Conservation (phyloP, 2,888 invertebrate genomes). For the Campaea margaritaria region DNA sequence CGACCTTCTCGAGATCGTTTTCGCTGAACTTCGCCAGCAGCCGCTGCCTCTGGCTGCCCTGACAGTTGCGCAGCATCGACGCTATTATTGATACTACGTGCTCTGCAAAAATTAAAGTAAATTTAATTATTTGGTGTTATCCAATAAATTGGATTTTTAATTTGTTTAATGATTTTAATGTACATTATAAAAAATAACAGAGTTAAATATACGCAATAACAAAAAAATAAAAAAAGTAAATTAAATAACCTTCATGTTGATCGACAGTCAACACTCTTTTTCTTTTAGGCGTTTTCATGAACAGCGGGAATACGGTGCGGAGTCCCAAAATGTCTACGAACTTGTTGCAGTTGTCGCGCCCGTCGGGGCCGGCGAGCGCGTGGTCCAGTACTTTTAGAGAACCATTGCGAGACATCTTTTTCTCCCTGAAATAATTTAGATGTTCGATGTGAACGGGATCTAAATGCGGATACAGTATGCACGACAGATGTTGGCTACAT, state of each 20-base stretch:
- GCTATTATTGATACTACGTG: constrained; percentile 97
- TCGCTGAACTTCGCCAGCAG: constrained; percentile 98
- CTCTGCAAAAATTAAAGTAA: constrained; percentile 82
- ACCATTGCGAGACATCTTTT: constrained; percentile 97
- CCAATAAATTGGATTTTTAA: no score
- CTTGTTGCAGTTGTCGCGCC: constrained; percentile 98
- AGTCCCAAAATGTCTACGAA: constrained; percentile 99
- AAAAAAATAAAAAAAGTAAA: no score
- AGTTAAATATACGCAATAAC: no score
- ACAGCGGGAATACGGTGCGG: constrained; percentile 98
- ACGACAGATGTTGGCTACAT: no score
- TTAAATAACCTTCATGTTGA: constrained; percentile 91
- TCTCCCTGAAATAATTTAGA: constrained; percentile 85
- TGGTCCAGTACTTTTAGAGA: constrained; percentile 99
- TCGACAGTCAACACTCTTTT: constrained; percentile 92
- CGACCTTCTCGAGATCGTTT: constrained; percentile 99
- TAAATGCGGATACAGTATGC: no score
- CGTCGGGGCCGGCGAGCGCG: constrained; percentile 97
- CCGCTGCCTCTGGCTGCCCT: constrained; percentile 95
- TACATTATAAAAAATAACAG: no score
- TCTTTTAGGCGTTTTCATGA: constrained; percentile 99
- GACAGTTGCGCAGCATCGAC: constrained; percentile 96
- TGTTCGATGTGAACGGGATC: no score
- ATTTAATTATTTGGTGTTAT: background rate
- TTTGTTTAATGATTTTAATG: no score